phyloP scores from a whole-genome alignment of 2,113 vertebrate genomes.

The Cricetomys ansorgei region DNA sequence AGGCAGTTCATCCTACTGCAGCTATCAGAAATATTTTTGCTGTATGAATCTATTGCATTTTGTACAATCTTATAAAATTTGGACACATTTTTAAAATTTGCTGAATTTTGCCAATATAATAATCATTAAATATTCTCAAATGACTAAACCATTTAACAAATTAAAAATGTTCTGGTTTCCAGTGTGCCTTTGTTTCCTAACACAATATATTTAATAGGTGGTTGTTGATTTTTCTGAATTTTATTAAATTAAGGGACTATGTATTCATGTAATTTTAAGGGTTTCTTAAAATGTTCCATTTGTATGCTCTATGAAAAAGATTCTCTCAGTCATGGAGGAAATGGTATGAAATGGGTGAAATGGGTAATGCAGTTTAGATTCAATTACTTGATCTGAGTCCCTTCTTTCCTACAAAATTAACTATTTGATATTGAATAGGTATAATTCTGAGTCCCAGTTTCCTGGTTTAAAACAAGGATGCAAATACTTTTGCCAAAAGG shows the following conservation, averaged over 20 bases:
- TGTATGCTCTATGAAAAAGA: neutral
- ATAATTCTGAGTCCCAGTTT: neutral
- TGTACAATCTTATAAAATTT: neutral
- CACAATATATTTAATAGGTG: neutral
- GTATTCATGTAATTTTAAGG: neutral
- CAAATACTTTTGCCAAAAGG: neutral
- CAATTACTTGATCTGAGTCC: neutral
- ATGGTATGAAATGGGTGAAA: neutral
- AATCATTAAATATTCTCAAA: neutral
- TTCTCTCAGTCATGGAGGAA: neutral
- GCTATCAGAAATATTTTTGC: neutral
- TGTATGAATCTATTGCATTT: neutral
- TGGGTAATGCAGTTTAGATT: neutral
- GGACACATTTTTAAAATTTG: neutral
- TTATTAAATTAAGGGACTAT: neutral
- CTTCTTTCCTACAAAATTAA: neutral
- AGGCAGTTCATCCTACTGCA: neutral
- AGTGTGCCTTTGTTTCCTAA: neutral
- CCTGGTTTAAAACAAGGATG: neutral
- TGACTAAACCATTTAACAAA: neutral
- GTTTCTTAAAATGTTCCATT: neutral
- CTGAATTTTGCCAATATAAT: neutral
- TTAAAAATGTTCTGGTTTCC: neutral
- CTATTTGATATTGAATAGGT: neutral
- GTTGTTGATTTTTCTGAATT: neutral